A percentile compares a stretch with the other conserved stretches of the same genome.
Evolutionary conservation across 1,140 invertebrate species (phyloP).

Genomic region (Aporrectodea caliginosa): DNA sequence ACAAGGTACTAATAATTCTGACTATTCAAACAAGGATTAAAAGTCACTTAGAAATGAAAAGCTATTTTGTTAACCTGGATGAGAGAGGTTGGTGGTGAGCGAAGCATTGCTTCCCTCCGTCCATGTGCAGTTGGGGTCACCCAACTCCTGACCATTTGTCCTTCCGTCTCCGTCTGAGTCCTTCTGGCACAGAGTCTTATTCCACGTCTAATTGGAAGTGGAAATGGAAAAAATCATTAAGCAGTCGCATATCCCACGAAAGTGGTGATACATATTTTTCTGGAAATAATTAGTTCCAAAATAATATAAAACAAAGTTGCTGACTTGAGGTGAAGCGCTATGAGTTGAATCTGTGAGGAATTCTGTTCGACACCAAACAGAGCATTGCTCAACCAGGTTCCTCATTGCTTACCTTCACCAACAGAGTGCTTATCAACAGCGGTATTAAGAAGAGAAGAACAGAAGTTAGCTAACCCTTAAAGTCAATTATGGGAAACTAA

Average conservation of each 20-base stretch:
- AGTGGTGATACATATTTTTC: background rate
- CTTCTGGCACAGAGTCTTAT: constrained; percentile 35
- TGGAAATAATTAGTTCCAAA: background rate
- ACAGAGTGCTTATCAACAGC: too few species aligned
- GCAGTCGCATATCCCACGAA: background rate
- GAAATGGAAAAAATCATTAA: background rate
- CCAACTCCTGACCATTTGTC: constrained; percentile 43
- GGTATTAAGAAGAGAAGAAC: too few species aligned
- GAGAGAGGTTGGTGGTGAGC: constrained; percentile 27
- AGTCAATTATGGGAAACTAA: too few species aligned
- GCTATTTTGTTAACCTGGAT: constrained; percentile 42
- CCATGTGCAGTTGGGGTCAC: constrained; percentile 44
- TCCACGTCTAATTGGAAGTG: constrained; percentile 34
- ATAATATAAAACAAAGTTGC: background rate
- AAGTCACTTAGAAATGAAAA: too few species aligned
- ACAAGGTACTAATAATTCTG: too few species aligned
- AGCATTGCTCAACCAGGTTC: background rate
- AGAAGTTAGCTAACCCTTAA: too few species aligned
- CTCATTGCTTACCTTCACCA: too few species aligned
- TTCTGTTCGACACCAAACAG: background rate
- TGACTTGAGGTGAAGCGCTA: too few species aligned
- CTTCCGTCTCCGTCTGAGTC: constrained; percentile 43
- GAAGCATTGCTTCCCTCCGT: constrained; percentile 20
- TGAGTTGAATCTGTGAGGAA: background rate
- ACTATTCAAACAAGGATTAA: too few species aligned